Base-by-base conservation (phyloP, 1,140 invertebrate species). In the Halictus rubicundus region DNA sequence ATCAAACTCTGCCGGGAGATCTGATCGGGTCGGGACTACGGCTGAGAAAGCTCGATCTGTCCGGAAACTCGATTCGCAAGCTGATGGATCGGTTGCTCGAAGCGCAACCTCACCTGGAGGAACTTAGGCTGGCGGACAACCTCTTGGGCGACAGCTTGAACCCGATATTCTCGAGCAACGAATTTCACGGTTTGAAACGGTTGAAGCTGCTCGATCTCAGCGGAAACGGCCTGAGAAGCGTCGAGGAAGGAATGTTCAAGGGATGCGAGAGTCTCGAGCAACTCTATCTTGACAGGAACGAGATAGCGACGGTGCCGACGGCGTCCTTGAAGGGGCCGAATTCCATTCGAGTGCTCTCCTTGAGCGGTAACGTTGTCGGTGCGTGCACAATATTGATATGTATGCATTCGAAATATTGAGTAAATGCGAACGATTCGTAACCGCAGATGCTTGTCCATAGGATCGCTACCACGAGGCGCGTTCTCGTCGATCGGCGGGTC, bases 101-200 rank as follows among this genome's bases (percentile, higher is more conserved):
- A 52, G 95, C 95, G 0, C 91, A 97, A 2, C 93, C 94, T 61
- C 93, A 89, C 92, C 37, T 98, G 2, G 95, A 95, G 23, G 96
- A 96, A 83, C 89, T 98, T 54, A 94, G 95, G 39, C 91, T 98
- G 23, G 94, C 95, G 14, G 94, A 97, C 87, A 98, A 98, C 91
- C 92, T 97, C 25, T 93, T 98, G 5, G 97, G 97, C 1, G 97
- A 98, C 88, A 97, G 96, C 85, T 92, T 98, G 1, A 98, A 98
- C 92, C 97, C 97, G 0, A 97, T 98, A 78, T 98, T 98, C 89
- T 97, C 97, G 2, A 96, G 95, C 16, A 95, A 95, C 27, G 97
- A 98, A 89, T 95, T 98, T 74, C 96, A 96, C 77, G 95, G 95
- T n/a, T 90, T 97, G 68, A 93, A 93, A 2, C 94, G 95, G 77